Evolutionary conservation across 2,797 vertebrate genomes (phyloP).

Genomic region (Chelidonichthys spinosus): DNA sequence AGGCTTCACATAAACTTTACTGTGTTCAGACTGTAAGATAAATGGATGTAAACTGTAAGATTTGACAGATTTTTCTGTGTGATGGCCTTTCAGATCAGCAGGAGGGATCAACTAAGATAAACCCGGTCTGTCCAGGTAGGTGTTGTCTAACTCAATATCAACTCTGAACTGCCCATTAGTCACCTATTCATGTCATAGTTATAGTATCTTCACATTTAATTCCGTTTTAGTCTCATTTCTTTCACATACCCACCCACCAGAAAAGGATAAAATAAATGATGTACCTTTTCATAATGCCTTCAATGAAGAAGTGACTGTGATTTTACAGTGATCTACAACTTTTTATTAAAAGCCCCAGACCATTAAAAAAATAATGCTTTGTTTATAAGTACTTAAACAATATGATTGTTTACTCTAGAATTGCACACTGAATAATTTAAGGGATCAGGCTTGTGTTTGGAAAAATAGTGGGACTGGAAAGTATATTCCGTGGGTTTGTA

Average conservation of each 20-base stretch:
- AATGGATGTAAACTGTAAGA: too few species aligned
- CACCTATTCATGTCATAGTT: not conserved
- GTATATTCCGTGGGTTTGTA: not conserved
- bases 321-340: not conserved
- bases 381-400: not conserved
- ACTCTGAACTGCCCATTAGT: not conserved
- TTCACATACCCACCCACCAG: not conserved
- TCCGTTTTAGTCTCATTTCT: not conserved
- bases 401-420: not conserved
- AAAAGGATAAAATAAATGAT: not conserved
- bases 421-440: not conserved
- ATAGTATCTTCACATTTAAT: not conserved
- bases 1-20: not conserved
- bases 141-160: not conserved
- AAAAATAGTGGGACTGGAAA: not conserved
- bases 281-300: not conserved
- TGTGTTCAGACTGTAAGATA: slow-evolving; percentile 3
- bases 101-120: slow-evolving; percentile 90
- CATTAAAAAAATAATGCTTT: too few species aligned
- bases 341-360: too few species aligned
- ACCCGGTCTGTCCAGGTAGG: slow-evolving; percentile 94
- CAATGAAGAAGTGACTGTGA: not conserved
- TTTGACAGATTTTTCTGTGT: slow-evolving; percentile 4
- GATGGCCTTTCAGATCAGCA: slow-evolving; percentile 85
- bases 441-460: not conserved